phyloP scores from a whole-genome alignment of 2,888 invertebrate species.

The Torymus tubicola region DNA sequence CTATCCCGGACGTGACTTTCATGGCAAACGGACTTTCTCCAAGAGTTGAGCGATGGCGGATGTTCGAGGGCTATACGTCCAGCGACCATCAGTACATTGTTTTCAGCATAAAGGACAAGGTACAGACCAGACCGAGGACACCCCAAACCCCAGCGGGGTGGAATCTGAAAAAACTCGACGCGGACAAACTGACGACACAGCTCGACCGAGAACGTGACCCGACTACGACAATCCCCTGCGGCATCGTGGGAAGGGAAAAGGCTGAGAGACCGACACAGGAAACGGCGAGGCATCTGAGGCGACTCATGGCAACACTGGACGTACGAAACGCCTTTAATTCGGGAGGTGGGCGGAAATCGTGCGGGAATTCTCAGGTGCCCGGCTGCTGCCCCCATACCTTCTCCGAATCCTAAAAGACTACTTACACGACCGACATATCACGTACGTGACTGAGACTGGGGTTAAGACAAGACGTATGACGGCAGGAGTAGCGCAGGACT shows the following conservation, averaged over 20 bases:
- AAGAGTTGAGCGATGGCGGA: background rate
- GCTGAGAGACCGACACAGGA: too few species aligned
- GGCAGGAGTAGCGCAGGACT: too few species aligned
- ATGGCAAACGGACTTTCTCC: background rate
- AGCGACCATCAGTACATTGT: background rate
- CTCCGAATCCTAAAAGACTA: too few species aligned
- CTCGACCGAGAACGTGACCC: background rate
- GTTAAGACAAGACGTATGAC: too few species aligned
- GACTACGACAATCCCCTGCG: background rate
- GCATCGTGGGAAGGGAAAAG: too few species aligned
- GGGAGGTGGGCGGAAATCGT: background rate
- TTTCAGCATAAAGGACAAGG: background rate
- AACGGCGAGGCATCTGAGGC: too few species aligned
- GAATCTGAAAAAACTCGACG: background rate
- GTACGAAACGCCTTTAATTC: background rate
- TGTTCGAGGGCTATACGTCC: background rate
- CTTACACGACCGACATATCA: too few species aligned
- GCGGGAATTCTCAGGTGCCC: background rate
- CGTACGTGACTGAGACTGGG: too few species aligned
- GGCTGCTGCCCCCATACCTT: too few species aligned
- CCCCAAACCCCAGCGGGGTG: background rate
- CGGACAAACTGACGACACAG: background rate
- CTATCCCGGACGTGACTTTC: background rate
- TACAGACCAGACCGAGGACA: background rate
- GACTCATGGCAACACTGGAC: background rate